Base-by-base conservation (phyloP, 2,797 vertebrate genomes). In the Hyperoplus lanceolatus region DNA sequence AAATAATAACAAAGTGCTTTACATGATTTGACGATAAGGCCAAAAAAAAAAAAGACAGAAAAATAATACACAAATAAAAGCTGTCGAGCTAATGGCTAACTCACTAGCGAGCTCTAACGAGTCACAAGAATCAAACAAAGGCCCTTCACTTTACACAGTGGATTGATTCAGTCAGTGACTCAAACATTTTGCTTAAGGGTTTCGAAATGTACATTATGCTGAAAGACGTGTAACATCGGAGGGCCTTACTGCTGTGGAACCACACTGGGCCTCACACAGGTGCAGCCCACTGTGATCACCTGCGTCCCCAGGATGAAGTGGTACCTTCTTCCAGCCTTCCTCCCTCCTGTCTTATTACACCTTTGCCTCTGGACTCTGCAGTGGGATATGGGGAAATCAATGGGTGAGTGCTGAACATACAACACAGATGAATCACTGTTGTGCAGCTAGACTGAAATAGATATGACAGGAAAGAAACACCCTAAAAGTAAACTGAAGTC, bases 251-350 rank as follows among this genome's bases (percentile, higher is more conserved):
- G 56, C 48, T 90, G 89, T 4, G 51, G 55, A 1, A 91, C 0
- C 5, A 93, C 36, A 0, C 1, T 60, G 16, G 93, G 93, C 45
- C 80, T 82, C 62, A 95, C 90, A 5, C 96, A 96, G 36, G 95
- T 96, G 5, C 95, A 96, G 59, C 95, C 95, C n/a, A 95, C 93
- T 0, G 88, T 63, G 69, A 96, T 53, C 50, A 67, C 57, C 75
- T 91, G 86, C 0, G 41, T 89, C 59, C 86, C 88, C 78, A 95
- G 78, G 48, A 36, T 81, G 68, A 93, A 90, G 21, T 62, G 0
- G 3, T 90, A 88, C 29, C 39, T 16, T 0, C 5, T 81, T 50
- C 6, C 55, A 1, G 0, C 5, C 15, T 63, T 88, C 73, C 18
- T 86, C 1, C 50, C 62, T 36, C 14, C 2, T 14, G 41, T 77